Evolutionary conservation across 2,113 vertebrate species (phyloP), one percentile per base, ranked within the genome.

Genomic region (Dendropsophus ebraccatus): DNA sequence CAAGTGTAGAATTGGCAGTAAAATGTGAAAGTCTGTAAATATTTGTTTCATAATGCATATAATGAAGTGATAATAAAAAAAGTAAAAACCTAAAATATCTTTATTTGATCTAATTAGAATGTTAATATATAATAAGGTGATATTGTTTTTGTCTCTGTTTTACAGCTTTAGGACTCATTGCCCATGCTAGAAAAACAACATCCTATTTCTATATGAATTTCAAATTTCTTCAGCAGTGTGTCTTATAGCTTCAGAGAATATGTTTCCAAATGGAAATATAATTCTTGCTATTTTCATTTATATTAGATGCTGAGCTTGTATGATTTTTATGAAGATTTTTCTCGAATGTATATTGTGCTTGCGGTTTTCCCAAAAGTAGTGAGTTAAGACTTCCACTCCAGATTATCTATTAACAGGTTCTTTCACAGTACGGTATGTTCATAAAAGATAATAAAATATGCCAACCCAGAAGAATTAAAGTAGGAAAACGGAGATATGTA

Each of bases 141-240:
- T 83, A 41, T 35, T 73, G 81, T 72, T 74, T 60, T 73, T 84
- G 52, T 60, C 35, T 60, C 35, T 70, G 73, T 75, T 81, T 84
- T 84, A 37, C 21, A 9, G 41, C 52, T 74, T 60, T 62, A 30
- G 82, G 16, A 58, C 30, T 84, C 70, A 74, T 72, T 30, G 35
- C 54, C 7, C n/a, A 12, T 60, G 69, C 52, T 70, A 41, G 32
- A 41, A 75, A 30, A 54, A 74, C 56, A 56, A 32, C 67, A 58
- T 83, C 14, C n/a, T 84, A n/a, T 74, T 74, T 50, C 56, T 19
- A 84, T 74, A 30, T 60, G 69, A 84, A 84, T 84, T 75, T 58
- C 35, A 83, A 37, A 54, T 83, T n/a, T 73, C 35, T 70, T 74
- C 49, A 45, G 47, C 69, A 75, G 69, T 32, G 19, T 37, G 25